A percentile compares a stretch with the other conserved stretches of the same genome.
Evolutionary conservation across 2,797 vertebrate species (phyloP).

Genomic region (Melanogrammus aeglefinus): DNA sequence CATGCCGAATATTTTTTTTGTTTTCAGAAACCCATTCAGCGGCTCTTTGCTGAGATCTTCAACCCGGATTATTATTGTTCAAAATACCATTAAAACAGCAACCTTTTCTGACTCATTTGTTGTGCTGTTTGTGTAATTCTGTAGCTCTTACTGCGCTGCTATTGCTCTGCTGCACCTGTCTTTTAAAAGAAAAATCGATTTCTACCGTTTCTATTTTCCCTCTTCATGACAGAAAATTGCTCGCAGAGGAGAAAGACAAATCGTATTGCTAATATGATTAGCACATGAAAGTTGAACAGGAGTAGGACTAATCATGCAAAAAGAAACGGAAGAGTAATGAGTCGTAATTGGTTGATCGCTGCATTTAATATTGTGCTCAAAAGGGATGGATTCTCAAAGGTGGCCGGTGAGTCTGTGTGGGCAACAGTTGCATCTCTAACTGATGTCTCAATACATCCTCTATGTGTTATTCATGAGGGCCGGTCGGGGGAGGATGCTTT

Average conservation of each 20-base stretch:
- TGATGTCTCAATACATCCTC: constrained; percentile 69
- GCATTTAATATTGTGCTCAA: constrained; percentile 67
- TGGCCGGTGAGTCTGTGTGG: constrained; percentile 43
- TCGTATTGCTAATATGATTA: not conserved
- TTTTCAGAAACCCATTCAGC: not conserved
- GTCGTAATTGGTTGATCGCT: not conserved
- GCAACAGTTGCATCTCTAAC: constrained; percentile 73
- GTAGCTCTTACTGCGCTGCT: not conserved
- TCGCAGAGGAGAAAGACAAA: not conserved
- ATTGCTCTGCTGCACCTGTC: not conserved
- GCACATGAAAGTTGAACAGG: not conserved
- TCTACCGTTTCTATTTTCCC: too few species aligned
- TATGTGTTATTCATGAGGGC: constrained; percentile 72
- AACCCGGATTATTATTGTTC: too few species aligned
- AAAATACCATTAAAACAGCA: too few species aligned
- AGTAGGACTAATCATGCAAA: not conserved
- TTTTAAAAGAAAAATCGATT: too few species aligned
- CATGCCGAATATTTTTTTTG: not conserved
- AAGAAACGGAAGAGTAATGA: not conserved
- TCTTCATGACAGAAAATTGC: not conserved
- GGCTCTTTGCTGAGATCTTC: not conserved
- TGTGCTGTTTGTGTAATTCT: not conserved
- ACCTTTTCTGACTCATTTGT: not conserved
- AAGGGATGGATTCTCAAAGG: constrained; percentile 66
- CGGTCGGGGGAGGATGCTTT: constrained; percentile 43